These are phyloP conservation scores for Perca fluviatilis DNA, from an alignment of 2,113 vertebrate species.

Conservation along the genomic window DNA sequence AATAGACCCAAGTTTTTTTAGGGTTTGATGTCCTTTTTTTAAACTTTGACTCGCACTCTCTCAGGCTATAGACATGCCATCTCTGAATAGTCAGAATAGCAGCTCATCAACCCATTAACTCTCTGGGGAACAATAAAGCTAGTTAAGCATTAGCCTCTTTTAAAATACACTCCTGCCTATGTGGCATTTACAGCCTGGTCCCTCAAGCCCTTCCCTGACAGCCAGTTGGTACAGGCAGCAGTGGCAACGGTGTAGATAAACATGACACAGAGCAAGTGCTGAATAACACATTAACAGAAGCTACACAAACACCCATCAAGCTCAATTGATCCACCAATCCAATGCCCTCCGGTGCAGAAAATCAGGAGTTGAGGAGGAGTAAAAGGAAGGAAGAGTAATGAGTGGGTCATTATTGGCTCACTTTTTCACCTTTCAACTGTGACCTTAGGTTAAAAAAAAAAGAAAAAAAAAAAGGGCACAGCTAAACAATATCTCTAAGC, in stretches of 20 bases:
- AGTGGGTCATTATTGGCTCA: slow-evolving; percentile 36
- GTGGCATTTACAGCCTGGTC: slow-evolving; percentile 8
- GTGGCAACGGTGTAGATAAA: background rate
- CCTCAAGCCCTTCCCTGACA: background rate
- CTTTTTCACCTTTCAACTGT: slow-evolving; percentile 69
- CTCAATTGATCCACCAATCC: slow-evolving; percentile 13
- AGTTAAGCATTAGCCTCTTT: slow-evolving; percentile 59
- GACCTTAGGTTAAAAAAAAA: slow-evolving; percentile 28
- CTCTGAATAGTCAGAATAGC: slow-evolving; percentile 1
- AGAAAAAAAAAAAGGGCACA: background rate
- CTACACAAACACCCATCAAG: slow-evolving; percentile 20
- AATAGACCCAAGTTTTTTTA: background rate
- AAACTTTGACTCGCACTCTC: background rate
- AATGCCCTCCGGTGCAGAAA: background rate
- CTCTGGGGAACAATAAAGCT: slow-evolving; percentile 17
- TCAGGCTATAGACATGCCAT: background rate
- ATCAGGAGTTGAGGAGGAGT: slow-evolving; percentile 4
- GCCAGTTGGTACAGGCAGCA: background rate
- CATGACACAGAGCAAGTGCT: background rate
- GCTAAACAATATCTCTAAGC: slow-evolving; percentile 9
- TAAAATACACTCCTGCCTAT: background rate
- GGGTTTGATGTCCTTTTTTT: background rate
- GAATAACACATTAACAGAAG: slow-evolving; percentile 16
- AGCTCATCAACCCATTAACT: background rate
- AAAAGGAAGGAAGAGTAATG: slow-evolving; percentile 30